Evolutionary conservation across 2,797 vertebrate species (phyloP).

Genomic region (Siniperca scherzeri): DNA sequence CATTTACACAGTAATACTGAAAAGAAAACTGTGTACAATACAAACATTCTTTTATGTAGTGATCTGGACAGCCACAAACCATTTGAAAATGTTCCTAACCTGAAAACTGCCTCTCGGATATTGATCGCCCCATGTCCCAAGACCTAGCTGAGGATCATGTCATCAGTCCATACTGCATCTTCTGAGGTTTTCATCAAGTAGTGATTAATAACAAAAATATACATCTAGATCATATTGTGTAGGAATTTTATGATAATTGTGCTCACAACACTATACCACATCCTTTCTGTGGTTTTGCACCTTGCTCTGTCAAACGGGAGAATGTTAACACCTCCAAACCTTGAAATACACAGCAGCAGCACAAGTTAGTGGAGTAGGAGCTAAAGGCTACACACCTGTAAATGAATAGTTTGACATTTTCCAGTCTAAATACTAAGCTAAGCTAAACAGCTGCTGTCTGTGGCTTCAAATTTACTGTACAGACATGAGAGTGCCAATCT

Average conservation of each 20-base stretch:
- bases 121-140: slow-evolving; percentile 17
- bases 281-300: slow-evolving; percentile 47
- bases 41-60: slow-evolving; percentile 12
- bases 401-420: slow-evolving; percentile 36
- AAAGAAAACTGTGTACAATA: slow-evolving; percentile 25
- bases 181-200: slow-evolving; percentile 67
- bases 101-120: slow-evolving; percentile 24
- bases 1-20: slow-evolving; percentile 41
- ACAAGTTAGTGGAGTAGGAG: slow-evolving; percentile 38
- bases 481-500: slow-evolving; percentile 2
- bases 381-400: slow-evolving; percentile 33
- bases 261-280: slow-evolving; percentile 59
- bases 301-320: slow-evolving; percentile 47
- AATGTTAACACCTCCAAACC: slow-evolving; percentile 35
- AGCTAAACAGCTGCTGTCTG: slow-evolving; percentile 11
- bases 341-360: slow-evolving; percentile 59
- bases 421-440: not conserved
- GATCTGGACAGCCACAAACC: slow-evolving; percentile 14
- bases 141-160: slow-evolving; percentile 22
- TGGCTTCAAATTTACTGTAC: slow-evolving; percentile 4
- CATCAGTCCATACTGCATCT: slow-evolving; percentile 52
- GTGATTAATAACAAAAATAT: slow-evolving; percentile 68
- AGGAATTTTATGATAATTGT: slow-evolving; percentile 65
- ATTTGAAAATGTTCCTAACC: slow-evolving; percentile 21
- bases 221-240: slow-evolving; percentile 68